These are phyloP conservation scores for Epinephelus lanceolatus DNA, from an alignment of 2,113 vertebrate species.

Conservation along the genomic window DNA sequence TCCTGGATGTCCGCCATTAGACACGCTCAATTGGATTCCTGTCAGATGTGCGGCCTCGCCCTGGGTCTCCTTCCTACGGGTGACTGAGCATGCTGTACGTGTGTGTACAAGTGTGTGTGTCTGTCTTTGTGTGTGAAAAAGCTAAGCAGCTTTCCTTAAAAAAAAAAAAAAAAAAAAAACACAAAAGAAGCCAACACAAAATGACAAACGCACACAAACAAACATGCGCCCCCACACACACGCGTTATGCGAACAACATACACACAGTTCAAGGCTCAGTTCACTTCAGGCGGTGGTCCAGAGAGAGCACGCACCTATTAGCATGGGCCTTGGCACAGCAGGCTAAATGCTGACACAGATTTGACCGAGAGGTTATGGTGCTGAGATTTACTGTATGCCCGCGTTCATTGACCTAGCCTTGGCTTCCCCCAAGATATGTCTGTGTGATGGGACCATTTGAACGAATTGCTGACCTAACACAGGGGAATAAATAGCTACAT, in stretches of 20 bases:
- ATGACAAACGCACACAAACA: conserved; percentile 54
- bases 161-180: conserved; percentile 25
- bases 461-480: conserved; percentile 72
- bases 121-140: conserved; percentile 40
- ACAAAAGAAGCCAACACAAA: conserved; percentile 47
- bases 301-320: conserved; percentile 64
- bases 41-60: conserved; percentile 82
- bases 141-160: conserved; percentile 47
- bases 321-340: conserved; percentile 67
- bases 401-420: conserved; percentile 69
- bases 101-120: conserved; percentile 45
- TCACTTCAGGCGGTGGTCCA: conserved; percentile 49
- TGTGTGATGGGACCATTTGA: conserved; percentile 65
- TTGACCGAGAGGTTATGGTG: conserved; percentile 70
- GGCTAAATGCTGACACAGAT: conserved; percentile 78
- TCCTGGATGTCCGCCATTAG: conserved; percentile 84
- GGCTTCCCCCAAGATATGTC: conserved; percentile 62
- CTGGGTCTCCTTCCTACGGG: conserved; percentile 82
- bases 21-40: conserved; percentile 85
- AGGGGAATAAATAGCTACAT: conserved; percentile 60
- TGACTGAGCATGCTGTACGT: conserved; percentile 78
- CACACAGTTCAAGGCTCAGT: conserved; percentile 57
- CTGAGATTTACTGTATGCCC: conserved; percentile 73
- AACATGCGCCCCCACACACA: not conserved
- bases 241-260: not conserved